phyloP scores from a whole-genome alignment of 2,888 invertebrate genomes.

The Sminthurides aquaticus region DNA sequence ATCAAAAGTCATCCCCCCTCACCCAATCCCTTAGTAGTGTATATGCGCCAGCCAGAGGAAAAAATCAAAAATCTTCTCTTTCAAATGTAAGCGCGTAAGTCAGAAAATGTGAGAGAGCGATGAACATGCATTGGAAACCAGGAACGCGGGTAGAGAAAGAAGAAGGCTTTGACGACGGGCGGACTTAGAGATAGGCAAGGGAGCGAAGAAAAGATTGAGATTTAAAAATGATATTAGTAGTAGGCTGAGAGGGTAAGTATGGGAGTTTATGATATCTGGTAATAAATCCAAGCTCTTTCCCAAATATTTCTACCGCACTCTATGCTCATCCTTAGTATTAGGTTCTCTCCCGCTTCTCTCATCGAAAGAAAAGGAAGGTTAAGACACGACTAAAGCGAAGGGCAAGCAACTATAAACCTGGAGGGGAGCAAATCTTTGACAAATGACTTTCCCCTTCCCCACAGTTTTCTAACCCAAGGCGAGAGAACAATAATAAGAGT shows the following conservation, averaged over 20 bases:
- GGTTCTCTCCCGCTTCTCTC: neutral
- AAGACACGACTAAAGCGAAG: neutral
- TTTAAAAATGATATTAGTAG: neutral
- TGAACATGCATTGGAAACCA: too few relatives aligned
- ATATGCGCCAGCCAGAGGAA: neutral
- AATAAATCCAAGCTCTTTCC: neutral
- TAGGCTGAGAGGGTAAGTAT: neutral
- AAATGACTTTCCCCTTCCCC: conserved; percentile 25
- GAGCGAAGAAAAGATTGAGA: too few relatives aligned
- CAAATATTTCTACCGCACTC: neutral
- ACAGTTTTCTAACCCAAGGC: conserved; percentile 25
- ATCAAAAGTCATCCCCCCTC: neutral
- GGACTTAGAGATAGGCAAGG: too few relatives aligned
- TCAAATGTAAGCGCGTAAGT: too few relatives aligned
- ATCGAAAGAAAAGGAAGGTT: neutral
- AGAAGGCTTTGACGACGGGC: too few relatives aligned
- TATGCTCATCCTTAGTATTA: neutral
- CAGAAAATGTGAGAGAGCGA: too few relatives aligned
- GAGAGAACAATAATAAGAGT: conserved; percentile 22
- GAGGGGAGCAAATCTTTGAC: conserved; percentile 22
- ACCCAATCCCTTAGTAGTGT: neutral
- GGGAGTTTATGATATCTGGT: neutral
- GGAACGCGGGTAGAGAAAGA: too few relatives aligned
- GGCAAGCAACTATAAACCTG: too few relatives aligned
- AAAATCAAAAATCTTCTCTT: neutral